phyloP scores from a whole-genome alignment of 2,113 vertebrate genomes.

The Setophaga coronata region DNA sequence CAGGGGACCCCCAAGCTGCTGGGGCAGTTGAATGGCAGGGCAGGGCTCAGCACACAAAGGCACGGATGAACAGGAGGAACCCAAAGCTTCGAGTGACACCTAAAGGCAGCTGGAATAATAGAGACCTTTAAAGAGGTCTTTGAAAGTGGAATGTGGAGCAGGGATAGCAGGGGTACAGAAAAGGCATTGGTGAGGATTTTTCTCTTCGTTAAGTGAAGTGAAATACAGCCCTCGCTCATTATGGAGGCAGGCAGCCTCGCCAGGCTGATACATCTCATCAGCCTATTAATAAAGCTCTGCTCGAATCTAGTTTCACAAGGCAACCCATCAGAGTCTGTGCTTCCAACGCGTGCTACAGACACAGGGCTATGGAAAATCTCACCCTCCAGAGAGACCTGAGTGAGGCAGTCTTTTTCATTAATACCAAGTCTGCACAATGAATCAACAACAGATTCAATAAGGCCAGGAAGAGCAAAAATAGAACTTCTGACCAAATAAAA shows the following conservation, averaged over 20 bases:
- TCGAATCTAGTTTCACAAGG: constrained; percentile 57
- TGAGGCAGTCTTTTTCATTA: constrained; percentile 47
- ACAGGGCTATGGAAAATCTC: constrained; percentile 51
- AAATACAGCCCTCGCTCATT: constrained; percentile 55
- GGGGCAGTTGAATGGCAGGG: not conserved
- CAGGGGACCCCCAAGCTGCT: not conserved
- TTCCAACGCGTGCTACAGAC: constrained; percentile 17
- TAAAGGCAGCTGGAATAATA: constrained; percentile 61
- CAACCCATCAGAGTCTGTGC: constrained; percentile 43
- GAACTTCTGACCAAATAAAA: constrained; percentile 60
- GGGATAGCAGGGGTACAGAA: constrained; percentile 35
- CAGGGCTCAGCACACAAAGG: constrained; percentile 6
- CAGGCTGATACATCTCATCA: constrained; percentile 63
- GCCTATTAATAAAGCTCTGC: constrained; percentile 62
- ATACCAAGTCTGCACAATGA: constrained; percentile 52
- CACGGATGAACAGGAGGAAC: constrained; percentile 11
- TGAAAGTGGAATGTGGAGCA: constrained; percentile 53
- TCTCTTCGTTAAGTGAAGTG: constrained; percentile 53
- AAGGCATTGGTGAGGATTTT: constrained; percentile 57
- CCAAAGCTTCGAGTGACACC: constrained; percentile 54
- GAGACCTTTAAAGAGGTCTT: constrained; percentile 65
- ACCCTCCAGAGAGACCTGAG: constrained; percentile 40
- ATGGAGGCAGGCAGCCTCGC: constrained; percentile 56
- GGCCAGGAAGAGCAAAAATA: constrained; percentile 61
- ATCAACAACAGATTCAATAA: constrained; percentile 72